Base-by-base conservation (phyloP, 2,888 invertebrate species). In the Alitta virens region DNA sequence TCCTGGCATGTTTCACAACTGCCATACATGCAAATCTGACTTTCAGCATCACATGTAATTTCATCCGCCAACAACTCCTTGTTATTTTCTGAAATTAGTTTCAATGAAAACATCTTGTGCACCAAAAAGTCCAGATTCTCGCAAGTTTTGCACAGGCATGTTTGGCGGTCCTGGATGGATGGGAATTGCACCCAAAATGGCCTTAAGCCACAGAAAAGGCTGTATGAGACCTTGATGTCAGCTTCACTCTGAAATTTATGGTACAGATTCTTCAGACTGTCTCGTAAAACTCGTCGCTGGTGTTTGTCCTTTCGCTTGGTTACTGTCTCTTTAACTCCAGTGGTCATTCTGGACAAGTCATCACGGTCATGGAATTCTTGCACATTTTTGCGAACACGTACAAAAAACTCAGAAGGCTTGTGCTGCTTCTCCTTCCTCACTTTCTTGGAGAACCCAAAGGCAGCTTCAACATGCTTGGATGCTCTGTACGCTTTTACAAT, bases 271-370 rank as follows among this genome's bases (percentile, higher is more conserved):
- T 62, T 62, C 43, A 67, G 40, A 18, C 52, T 50, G 43, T 68
- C 67, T 23, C n/a, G 55, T 7, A 65, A 49, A 14, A 65, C 46
- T n/a, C 66, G 42, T 2, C 62, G 52, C 46, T 68, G 68, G 42
- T 23, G 64, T 61, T 21, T 54, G 43, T n/a, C 58, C 59, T 57
- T 61, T 51, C 40, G 33, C 24, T 55, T 54, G n/a, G 64, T 67
- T 9, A 61, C 57, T 9, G 65, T 63, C 16, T 61, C 49, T 18
- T 59, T 54, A 33, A 65, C 65, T 16, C 60, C 67, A 12, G 67
- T 55, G 21, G 63, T 65, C 3, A 67, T 26, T 27, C 65, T 58
- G 5, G 58, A 60, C 18, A 62, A 56, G 51, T 68, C 68, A 65
- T 68, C 65, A 16, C 65, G 53, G 46, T 65, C 61, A 40, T 61